phyloP scores from a whole-genome alignment of 2,113 vertebrate genomes.

The Bothrops jararaca region DNA sequence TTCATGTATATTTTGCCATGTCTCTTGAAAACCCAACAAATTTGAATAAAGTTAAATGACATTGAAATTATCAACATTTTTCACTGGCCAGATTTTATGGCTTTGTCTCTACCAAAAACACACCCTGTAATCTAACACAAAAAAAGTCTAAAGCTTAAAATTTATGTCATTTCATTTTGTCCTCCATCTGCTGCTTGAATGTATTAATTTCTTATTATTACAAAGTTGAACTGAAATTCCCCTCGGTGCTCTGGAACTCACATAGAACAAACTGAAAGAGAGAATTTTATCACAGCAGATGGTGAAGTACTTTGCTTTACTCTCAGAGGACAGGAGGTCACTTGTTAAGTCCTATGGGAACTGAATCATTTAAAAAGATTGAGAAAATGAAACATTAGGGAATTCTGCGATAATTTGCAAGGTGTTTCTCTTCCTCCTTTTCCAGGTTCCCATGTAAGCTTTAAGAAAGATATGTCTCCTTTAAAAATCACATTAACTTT shows the following conservation, averaged over 20 bases:
- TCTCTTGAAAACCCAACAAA: not conserved
- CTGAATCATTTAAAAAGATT: not conserved
- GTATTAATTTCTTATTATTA: not conserved
- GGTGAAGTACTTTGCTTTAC: constrained; percentile 27
- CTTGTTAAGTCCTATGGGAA: not conserved
- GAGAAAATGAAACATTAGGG: not conserved
- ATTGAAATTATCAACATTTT: not conserved
- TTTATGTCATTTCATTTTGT: not conserved
- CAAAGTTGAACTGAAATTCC: not conserved
- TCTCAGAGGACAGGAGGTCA: not conserved
- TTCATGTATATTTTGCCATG: not conserved
- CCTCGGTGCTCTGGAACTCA: not conserved
- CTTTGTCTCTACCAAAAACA: not conserved
- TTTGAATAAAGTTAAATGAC: not conserved
- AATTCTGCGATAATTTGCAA: not conserved
- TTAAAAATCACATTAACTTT: not conserved
- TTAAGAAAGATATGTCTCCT: not conserved
- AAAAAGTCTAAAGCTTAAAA: not conserved
- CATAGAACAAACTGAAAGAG: not conserved
- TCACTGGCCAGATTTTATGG: not conserved
- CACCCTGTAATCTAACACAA: not conserved
- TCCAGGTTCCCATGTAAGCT: not conserved
- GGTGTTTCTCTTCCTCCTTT: not conserved
- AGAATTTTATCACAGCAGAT: not conserved
- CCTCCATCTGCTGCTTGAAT: not conserved